Percentiles rank a stretch among this genome's conserved stretches.
Conservation (phyloP, 2,113 vertebrate species). For the Chloroceryle aenea region DNA sequence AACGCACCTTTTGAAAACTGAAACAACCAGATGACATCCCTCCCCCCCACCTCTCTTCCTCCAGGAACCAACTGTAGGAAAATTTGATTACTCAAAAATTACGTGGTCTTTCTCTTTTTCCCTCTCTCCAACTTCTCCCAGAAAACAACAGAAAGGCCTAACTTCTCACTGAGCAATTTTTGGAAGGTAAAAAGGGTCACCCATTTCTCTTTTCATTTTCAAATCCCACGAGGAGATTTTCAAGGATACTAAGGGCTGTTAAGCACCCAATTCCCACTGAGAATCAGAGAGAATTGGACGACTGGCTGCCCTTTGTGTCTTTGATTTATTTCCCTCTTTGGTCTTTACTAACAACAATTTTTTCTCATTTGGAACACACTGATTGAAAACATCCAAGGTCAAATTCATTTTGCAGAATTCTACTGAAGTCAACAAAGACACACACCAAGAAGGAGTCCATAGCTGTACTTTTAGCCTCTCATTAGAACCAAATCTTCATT, state of each 20-base stretch:
- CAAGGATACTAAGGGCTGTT: slow-evolving; percentile 65
- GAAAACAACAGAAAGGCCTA: not conserved
- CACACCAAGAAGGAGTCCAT: slow-evolving; percentile 34
- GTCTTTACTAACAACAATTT: slow-evolving; percentile 71
- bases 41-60: not conserved
- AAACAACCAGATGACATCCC: not conserved
- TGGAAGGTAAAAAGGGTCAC: slow-evolving; percentile 49
- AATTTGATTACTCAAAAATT: not conserved
- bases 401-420: slow-evolving; percentile 61
- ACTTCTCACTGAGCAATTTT: slow-evolving; percentile 27
- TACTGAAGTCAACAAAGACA: slow-evolving; percentile 61
- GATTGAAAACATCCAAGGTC: slow-evolving; percentile 71
- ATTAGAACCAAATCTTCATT: slow-evolving; percentile 31
- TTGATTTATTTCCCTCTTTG: slow-evolving; percentile 69
- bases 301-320: slow-evolving; percentile 69
- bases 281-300: slow-evolving; percentile 56
- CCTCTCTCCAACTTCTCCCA: not conserved
- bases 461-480: slow-evolving; percentile 34
- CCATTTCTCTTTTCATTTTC: slow-evolving; percentile 50
- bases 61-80: not conserved
- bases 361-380: slow-evolving; percentile 70
- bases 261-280: slow-evolving; percentile 69
- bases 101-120: not conserved
- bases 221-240: slow-evolving; percentile 59
- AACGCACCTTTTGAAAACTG: not conserved